phyloP scores from a whole-genome alignment of 2,797 vertebrate species.

The Chiropotes sagulatus region DNA sequence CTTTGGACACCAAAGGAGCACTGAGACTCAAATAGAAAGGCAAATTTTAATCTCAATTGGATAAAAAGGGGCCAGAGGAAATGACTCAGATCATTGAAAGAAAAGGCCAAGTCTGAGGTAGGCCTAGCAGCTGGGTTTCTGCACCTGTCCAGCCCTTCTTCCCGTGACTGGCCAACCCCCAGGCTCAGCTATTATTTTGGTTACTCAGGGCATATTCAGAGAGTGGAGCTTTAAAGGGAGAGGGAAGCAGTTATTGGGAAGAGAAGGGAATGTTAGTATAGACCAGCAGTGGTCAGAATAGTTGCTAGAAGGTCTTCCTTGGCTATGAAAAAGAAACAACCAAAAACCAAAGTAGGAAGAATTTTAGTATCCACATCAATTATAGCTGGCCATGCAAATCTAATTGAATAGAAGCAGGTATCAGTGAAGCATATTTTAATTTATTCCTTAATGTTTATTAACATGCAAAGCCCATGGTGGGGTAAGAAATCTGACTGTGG shows the following conservation, averaged over 20 bases:
- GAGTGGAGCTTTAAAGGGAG: not conserved
- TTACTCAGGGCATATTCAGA: conserved; percentile 32
- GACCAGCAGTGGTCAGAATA: not conserved
- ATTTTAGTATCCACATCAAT: not conserved
- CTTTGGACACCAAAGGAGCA: conserved; percentile 70
- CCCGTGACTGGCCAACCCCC: not conserved
- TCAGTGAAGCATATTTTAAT: not conserved
- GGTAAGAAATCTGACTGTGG: not conserved
- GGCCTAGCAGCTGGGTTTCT: conserved; percentile 76
- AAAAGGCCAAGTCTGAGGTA: conserved; percentile 70
- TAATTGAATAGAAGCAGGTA: not conserved
- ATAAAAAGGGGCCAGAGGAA: conserved; percentile 78
- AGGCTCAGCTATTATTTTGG: conserved; percentile 42
- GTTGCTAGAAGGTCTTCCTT: not conserved
- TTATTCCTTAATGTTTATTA: not conserved
- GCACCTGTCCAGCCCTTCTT: conserved; percentile 56
- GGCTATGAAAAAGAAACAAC: not conserved
- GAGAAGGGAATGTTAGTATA: not conserved
- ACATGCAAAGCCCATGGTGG: not conserved
- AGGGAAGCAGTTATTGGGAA: not conserved
- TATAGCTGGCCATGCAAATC: not conserved
- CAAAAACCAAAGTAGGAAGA: not conserved
- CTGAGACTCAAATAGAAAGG: conserved; percentile 58
- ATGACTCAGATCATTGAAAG: conserved; percentile 72
- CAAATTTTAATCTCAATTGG: conserved; percentile 75